Conservation (phyloP, 2,888 invertebrate species). For the Himalopsyche japonica region DNA sequence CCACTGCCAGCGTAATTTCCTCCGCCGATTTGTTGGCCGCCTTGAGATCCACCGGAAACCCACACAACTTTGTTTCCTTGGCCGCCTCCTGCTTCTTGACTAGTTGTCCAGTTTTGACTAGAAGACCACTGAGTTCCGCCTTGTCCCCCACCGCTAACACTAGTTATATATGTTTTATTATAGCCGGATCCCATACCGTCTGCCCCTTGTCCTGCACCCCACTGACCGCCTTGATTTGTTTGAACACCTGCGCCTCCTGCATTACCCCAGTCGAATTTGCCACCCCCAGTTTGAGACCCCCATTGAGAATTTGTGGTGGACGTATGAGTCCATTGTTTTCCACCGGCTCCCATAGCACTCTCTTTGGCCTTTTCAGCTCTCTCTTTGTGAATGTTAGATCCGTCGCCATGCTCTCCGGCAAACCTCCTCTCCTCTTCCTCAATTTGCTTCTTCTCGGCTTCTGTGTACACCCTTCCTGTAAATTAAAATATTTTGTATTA, state of each 20-base stretch:
- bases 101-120: background rate
- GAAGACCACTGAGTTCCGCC: background rate
- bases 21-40: background rate
- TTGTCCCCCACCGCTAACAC: background rate
- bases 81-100: background rate
- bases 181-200: background rate
- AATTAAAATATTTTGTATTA: background rate
- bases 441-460: slow-evolving; percentile 48
- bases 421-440: slow-evolving; percentile 48
- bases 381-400: slow-evolving; percentile 49
- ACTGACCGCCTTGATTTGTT: slow-evolving; percentile 32
- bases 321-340: background rate
- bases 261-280: slow-evolving; percentile 32
- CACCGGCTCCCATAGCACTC: background rate
- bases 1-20: background rate
- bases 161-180: background rate
- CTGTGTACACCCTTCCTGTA: slow-evolving; percentile 44
- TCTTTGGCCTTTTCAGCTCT: slow-evolving; percentile 46
- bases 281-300: slow-evolving; percentile 37
- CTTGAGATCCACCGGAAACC: background rate
- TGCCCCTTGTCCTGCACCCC: slow-evolving; percentile 40
- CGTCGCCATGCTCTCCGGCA: slow-evolving; percentile 52
- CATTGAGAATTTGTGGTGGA: background rate
- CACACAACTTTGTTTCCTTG: background rate
- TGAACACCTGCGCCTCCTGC: slow-evolving; percentile 10